Conservation (phyloP, 2,113 vertebrate genomes). For the Aegotheles bennettii region DNA sequence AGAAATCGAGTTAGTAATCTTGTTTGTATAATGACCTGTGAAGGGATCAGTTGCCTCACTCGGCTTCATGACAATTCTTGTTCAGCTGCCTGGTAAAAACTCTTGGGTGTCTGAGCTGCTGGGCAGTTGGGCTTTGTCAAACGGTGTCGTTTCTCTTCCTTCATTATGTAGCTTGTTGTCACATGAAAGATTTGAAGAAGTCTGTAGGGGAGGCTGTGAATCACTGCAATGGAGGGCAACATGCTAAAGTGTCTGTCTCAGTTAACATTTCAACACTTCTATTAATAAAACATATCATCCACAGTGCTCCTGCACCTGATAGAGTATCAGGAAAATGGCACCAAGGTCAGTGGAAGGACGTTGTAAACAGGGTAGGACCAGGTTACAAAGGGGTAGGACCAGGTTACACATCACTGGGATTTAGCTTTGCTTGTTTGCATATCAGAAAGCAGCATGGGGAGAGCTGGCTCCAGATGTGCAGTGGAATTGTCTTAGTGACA, state of each 20-base stretch:
- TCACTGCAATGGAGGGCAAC: neutral
- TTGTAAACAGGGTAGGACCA: neutral
- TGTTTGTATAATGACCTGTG: neutral
- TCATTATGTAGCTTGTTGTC: neutral
- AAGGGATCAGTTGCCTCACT: neutral
- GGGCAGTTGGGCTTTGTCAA: neutral
- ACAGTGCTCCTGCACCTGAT: neutral
- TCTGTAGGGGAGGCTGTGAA: neutral
- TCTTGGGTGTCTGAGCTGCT: neutral
- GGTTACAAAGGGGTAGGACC: neutral
- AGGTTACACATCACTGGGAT: neutral
- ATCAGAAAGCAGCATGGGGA: neutral
- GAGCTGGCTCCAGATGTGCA: neutral
- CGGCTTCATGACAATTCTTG: neutral
- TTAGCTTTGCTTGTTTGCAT: neutral
- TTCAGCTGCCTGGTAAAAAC: neutral
- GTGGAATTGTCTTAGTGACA: neutral
- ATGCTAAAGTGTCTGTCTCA: fast-evolving
- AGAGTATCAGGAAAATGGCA: neutral
- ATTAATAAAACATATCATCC: neutral
- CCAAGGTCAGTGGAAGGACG: neutral
- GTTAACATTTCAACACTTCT: neutral
- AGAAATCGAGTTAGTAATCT: neutral
- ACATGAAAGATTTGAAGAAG: neutral
- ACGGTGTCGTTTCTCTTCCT: neutral